Base-by-base conservation (phyloP, 2,797 vertebrate genomes). In the Crocidura indochinensis region DNA sequence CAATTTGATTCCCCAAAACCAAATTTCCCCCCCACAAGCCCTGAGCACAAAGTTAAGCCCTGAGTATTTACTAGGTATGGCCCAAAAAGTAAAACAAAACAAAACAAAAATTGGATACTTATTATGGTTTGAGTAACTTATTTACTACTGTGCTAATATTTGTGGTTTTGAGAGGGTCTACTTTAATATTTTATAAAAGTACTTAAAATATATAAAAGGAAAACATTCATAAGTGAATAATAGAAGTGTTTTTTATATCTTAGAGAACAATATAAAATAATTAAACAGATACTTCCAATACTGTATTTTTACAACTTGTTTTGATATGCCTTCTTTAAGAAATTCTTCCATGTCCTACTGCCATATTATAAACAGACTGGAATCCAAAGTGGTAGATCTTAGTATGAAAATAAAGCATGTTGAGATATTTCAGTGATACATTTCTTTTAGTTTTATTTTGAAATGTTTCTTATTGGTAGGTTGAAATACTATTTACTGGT, bases 391-490 rank as follows among this genome's bases (percentile, higher is more conserved):
- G 26, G 67, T 44, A 80, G 74, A 76, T 3, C 11, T 49, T 74
- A 80, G 26, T 56, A 72, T 64, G n/a, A 73, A 91, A 87, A 81
- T 81, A 0, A 65, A 82, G 15, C 27, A 82, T 71, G 26, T 56
- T 71, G 83, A 64, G 79, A 31, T 5, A 68, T 47, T 85, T 73
- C 29, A 27, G n/a, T 17, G n/a, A 29, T 29, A 69, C 51, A 38
- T 84, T 75, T 14, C 53, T 94, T 67, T 87, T 31, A 79, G 17
- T 84, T 38, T 69, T 53, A 74, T 49, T 87, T 77, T 73, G 22
- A 51, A 56, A 78, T 68, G 3, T 64, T 94, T 84, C 10, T 56
- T 69, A 5, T 77, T 87, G 8, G n/a, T 74, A 87, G 62, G n/a
- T 17, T 69, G 49, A 94, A 91, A 79, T 49, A 74, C 2, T 65